Percentiles rank a stretch among this genome's conserved stretches.
Conservation (phyloP, 2,113 vertebrate species). For the Plestiodon gilberti region DNA sequence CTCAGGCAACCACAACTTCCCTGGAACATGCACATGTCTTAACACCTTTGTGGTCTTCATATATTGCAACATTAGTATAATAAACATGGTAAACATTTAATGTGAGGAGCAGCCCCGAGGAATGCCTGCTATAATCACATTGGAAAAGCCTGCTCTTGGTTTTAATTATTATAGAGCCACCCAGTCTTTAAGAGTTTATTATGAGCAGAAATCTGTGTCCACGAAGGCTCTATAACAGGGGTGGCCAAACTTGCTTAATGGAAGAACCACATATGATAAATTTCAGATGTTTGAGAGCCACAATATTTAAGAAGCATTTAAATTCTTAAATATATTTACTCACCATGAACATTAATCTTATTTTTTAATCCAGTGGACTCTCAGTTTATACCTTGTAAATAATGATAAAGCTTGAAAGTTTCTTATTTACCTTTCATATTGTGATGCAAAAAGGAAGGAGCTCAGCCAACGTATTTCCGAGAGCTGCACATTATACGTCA, state of each 20-base stretch:
- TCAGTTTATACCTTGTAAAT: too few relatives aligned
- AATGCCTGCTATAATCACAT: not conserved
- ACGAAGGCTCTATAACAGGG: not conserved
- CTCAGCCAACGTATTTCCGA: too few relatives aligned
- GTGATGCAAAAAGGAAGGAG: too few relatives aligned
- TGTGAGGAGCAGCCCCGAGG: not conserved
- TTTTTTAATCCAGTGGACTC: too few relatives aligned
- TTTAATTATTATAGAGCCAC: not conserved
- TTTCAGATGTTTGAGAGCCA: too few relatives aligned
- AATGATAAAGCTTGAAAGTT: too few relatives aligned
- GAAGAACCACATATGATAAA: too few relatives aligned
- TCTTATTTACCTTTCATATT: too few relatives aligned
- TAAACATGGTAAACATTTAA: not conserved
- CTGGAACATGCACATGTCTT: not conserved
- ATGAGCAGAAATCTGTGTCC: not conserved
- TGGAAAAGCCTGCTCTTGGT: not conserved
- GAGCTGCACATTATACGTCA: too few relatives aligned
- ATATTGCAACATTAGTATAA: not conserved
- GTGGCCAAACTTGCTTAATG: not conserved
- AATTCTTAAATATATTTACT: too few relatives aligned
- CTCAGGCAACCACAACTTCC: not conserved
- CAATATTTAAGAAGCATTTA: too few relatives aligned
- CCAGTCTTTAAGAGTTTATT: not conserved
- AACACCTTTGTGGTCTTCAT: not conserved
- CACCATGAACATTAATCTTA: too few relatives aligned